phyloP scores from a whole-genome alignment of 1,140 invertebrate genomes.

The Zelostemma sp. region DNA sequence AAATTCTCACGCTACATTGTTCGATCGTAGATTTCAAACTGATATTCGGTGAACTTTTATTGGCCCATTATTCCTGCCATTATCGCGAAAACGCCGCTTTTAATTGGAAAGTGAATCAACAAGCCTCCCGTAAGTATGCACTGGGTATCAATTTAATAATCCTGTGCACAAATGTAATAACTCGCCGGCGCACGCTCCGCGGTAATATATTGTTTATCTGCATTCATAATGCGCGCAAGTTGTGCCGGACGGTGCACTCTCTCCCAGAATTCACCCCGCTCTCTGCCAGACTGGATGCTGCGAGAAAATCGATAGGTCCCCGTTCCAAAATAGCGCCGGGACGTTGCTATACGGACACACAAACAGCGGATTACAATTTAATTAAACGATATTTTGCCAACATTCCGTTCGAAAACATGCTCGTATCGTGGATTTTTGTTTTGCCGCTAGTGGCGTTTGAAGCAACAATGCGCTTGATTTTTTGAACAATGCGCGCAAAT shows the following conservation, averaged over 20 bases:
- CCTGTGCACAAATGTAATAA: slow-evolving; percentile 27
- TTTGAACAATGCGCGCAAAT: too few species aligned
- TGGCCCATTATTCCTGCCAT: neutral
- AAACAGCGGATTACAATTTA: slow-evolving; percentile 22
- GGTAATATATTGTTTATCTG: neutral
- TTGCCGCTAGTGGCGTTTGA: too few species aligned
- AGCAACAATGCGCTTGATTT: too few species aligned
- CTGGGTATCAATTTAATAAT: slow-evolving; percentile 33
- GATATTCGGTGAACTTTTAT: neutral
- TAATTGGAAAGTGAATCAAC: neutral
- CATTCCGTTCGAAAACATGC: too few species aligned
- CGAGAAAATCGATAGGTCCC: slow-evolving; percentile 15
- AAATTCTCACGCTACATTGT: too few species aligned
- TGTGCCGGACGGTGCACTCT: neutral
- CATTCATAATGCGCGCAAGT: slow-evolving; percentile 8
- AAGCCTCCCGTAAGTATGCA: neutral
- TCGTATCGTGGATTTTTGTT: too few species aligned
- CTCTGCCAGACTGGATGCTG: neutral
- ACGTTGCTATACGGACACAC: neutral
- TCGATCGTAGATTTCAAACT: too few species aligned
- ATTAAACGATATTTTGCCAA: slow-evolving; percentile 10
- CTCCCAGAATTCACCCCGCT: neutral
- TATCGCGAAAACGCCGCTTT: neutral
- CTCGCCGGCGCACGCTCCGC: slow-evolving; percentile 3
- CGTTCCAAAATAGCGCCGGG: neutral